Base-by-base conservation (phyloP, 2,888 invertebrate species). In the Dilophus febrilis region DNA sequence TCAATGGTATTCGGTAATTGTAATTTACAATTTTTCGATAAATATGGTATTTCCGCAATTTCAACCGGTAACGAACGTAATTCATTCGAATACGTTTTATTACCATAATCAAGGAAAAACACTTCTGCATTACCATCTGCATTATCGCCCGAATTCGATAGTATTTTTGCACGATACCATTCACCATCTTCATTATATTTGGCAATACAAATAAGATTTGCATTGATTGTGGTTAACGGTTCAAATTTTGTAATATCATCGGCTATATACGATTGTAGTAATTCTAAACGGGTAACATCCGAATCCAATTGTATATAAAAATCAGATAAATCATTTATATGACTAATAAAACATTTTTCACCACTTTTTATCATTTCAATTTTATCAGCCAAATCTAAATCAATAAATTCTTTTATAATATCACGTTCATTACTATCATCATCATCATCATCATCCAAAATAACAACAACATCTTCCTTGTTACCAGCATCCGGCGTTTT, bases 261-360 rank as follows among this genome's bases (percentile, higher is more conserved):
- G 1, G 62, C 58, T 57, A 79, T 62, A 42, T 69, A 68, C 1
- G 66, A 57, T 42, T 70, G 69, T 55, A 78, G 70, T 10, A 68
- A 53, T 44, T 76, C 72, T 28, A 78, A 50, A 7, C 72, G 72
- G 34, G 59, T 58, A 2, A 64, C 61, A 37, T 70, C 68, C n/a
- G 72, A 71, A 49, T 80, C 81, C 44, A 81, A 64, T 51, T 85
- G 85, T 16, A 85, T 70, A 71, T 80, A 84, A 55, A 86, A 86
- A 50, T 84, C 80, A 0, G 71, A 69, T 0, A 82, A 74, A 0
- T 77, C 75, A 53, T 80, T 77, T 0, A 77, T 66, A 50, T 83
- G 80, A 45, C 80, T 78, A 1, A 84, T 73, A 52, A 74, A 83
- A 44, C 81, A 80, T 0, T 73, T 75, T 48, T 68, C 66, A 26